Base-by-base conservation (phyloP, 2,113 vertebrate species). In the Stigmatopora argus region DNA sequence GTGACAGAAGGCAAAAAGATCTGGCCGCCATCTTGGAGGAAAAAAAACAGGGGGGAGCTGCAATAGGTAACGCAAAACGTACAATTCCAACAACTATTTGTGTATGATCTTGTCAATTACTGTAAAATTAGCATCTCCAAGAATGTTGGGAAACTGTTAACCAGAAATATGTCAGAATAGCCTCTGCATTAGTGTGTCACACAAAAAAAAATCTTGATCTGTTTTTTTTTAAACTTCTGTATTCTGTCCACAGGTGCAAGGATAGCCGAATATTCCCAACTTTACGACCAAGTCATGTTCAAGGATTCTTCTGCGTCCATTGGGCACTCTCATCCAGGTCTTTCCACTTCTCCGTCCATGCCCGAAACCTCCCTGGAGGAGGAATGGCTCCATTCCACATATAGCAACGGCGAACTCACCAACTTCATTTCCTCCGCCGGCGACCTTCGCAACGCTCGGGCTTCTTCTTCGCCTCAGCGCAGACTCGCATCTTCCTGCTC, bases 201-300 rank as follows among this genome's bases (percentile, higher is more conserved):
- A 12, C 19, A 21, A n/a, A 49, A 5, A 23, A 21, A 12, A 4
- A 52, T 1, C n/a, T 4, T 13, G 3, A 52, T 21, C 19, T 12
- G 11, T 52, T 19, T 21, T 56, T 17, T 8, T 14, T 31, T 31
- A 31, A 31, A 31, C 26, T 71, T 18, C 7, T 74, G n/a, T 72
- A 8, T 67, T 61, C n/a, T 49, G 19, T 60, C 49, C 58, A 45
- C 73, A 99, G 97, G 97, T 89, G 96, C 97, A 59, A 92, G 94
- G 86, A 98, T 99, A 85, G 97, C 97, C 8, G 97, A 98, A 78
- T 99, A 99, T 87, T 97, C 96, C 17, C 95, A 98, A 53, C 90
- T 99, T 65, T 99, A 99, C 18, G 97, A 98, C 74, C 96, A 99
- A 89, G 91, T 99, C 9, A 85, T 94, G 74, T 98, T 96, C 78